These are phyloP conservation scores for Galaxias olidus DNA, from an alignment of 2,797 vertebrate genomes.

Conservation along the genomic window DNA sequence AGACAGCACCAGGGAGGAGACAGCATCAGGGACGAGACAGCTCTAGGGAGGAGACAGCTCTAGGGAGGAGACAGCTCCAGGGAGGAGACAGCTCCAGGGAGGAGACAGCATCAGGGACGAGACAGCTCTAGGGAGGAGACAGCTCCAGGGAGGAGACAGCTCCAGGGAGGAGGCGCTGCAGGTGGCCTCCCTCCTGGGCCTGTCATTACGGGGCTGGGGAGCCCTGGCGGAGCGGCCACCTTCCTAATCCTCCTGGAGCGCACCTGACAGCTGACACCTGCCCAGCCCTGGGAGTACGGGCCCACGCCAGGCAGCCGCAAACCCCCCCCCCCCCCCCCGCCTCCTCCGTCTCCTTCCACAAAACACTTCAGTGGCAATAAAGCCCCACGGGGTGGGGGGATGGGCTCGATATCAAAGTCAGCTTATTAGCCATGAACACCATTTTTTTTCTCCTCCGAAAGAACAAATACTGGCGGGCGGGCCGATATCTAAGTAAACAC, in stretches of 20 bases:
- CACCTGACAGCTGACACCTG: slow-evolving; percentile 83
- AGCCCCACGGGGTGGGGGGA: background rate
- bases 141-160: slow-evolving; percentile 65
- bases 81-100: slow-evolving; percentile 38
- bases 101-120: no score
- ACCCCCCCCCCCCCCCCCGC: no score
- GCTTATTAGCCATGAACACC: slow-evolving; percentile 23
- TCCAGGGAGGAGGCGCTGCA: slow-evolving; percentile 65
- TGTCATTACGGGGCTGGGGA: slow-evolving; percentile 75
- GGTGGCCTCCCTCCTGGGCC: slow-evolving; percentile 65
- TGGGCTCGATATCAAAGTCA: slow-evolving; percentile 14
- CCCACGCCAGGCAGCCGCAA: slow-evolving; percentile 23
- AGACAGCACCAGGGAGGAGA: slow-evolving; percentile 55
- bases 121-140: slow-evolving; percentile 57
- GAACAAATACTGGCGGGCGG: slow-evolving; percentile 6
- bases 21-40: no score
- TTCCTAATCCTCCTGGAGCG: slow-evolving; percentile 63
- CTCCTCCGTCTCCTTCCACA: slow-evolving; percentile 32
- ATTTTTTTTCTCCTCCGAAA: slow-evolving; percentile 13
- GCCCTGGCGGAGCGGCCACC: slow-evolving; percentile 49
- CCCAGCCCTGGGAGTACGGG: slow-evolving; percentile 10
- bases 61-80: no score
- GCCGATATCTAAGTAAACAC: slow-evolving; percentile 32
- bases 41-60: slow-evolving; percentile 61
- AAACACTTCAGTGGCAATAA: slow-evolving; percentile 16